Conservation (phyloP, 1,140 invertebrate species). For the Venturia canescens region DNA sequence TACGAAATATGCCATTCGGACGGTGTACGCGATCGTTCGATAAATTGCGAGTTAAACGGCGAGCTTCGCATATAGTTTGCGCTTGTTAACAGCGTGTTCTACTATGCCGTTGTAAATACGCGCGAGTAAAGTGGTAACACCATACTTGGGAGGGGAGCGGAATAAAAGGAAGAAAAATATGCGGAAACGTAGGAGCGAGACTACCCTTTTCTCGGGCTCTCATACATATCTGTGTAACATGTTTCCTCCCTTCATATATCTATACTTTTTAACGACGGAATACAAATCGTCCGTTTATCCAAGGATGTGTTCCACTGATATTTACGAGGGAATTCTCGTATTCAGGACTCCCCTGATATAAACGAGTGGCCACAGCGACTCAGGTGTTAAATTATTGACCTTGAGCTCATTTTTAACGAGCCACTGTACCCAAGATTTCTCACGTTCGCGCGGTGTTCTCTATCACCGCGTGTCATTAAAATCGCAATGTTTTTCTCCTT, state of each 20-base stretch:
- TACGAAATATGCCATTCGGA: slow-evolving; percentile 37
- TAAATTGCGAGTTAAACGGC: slow-evolving; percentile 36
- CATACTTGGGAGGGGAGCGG: slow-evolving; percentile 8
- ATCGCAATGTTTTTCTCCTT: background rate
- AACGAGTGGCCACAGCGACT: background rate
- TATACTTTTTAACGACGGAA: slow-evolving; percentile 41
- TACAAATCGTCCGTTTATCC: slow-evolving; percentile 51
- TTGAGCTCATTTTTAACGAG: slow-evolving; percentile 9
- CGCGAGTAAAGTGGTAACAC: slow-evolving; percentile 19
- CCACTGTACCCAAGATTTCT: background rate
- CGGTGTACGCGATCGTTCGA: slow-evolving; percentile 39
- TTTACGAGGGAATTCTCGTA: slow-evolving; percentile 24
- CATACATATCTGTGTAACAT: background rate
- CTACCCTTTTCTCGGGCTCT: background rate
- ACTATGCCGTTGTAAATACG: slow-evolving; percentile 28
- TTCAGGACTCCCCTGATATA: background rate
- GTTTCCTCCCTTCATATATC: background rate
- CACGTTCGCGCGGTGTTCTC: too few species aligned
- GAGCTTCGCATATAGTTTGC: slow-evolving; percentile 18
- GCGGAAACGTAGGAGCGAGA: slow-evolving; percentile 39
- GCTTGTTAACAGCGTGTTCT: slow-evolving; percentile 45
- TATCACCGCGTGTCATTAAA: background rate
- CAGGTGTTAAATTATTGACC: slow-evolving; percentile 21
- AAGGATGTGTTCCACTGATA: slow-evolving; percentile 40
- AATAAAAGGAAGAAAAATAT: slow-evolving; percentile 34